Evolutionary conservation across 1,140 invertebrate genomes (phyloP).

Genomic region (Armadillidium nasatum): DNA sequence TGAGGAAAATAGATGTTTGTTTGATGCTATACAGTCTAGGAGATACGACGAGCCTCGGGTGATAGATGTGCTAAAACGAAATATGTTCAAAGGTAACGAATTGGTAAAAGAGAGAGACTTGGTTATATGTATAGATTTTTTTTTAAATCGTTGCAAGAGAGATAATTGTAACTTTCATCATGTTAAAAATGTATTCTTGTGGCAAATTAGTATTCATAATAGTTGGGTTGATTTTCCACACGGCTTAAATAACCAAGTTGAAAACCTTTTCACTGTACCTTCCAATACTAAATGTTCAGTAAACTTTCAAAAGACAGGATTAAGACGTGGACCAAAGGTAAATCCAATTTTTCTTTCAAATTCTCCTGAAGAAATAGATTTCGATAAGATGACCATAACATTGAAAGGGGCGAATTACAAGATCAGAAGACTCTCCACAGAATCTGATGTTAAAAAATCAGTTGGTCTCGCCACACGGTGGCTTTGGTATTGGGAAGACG

Average conservation of each 20-base stretch:
- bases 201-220: constrained; percentile 27
- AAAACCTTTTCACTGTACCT: constrained; percentile 30
- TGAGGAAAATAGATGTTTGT: constrained; percentile 24
- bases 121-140: constrained; percentile 28
- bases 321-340: not conserved
- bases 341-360: constrained; percentile 8
- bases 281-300: not conserved
- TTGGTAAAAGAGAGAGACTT: not conserved
- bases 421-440: constrained; percentile 35
- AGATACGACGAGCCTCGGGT: not conserved
- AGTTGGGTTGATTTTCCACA: constrained; percentile 28
- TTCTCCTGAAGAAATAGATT: constrained; percentile 22
- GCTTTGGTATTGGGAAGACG: constrained; percentile 34
- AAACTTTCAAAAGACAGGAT: not conserved
- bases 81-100: constrained; percentile 13
- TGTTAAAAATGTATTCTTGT: constrained; percentile 24
- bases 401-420: not conserved
- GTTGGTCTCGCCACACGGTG: constrained; percentile 30
- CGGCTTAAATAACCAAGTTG: constrained; percentile 27
- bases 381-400: constrained; percentile 25
- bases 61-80: constrained; percentile 22
- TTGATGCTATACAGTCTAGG: not conserved
- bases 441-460: constrained; percentile 29
- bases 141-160: constrained; percentile 29
- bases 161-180: constrained; percentile 31